Base-by-base conservation (phyloP, 2,797 vertebrate species). In the Girardinus metallicus region DNA sequence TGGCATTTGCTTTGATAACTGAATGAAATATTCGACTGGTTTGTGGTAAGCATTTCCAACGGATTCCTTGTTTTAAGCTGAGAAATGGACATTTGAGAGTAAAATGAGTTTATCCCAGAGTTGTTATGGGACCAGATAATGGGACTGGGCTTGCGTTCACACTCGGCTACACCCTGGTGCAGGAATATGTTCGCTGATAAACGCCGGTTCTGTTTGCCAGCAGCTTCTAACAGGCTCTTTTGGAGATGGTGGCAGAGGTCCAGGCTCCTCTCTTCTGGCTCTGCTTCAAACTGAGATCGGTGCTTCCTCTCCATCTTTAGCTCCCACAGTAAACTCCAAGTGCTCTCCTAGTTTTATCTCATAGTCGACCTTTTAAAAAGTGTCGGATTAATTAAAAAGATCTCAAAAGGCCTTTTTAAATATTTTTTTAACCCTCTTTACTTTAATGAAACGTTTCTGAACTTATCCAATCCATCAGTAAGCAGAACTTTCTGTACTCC, bases 111-210 rank as follows among this genome's bases (percentile, higher is more conserved):
- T 9, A 39, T n/a, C 18, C 8, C 10, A 12, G n/a, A 21, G 23
- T 34, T 31, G 44, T 51, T 18, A 2, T 21, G 13, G 44, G 15
- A 18, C 31, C 39, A 71, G 9, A 44, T 41, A 68, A 55, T 60
- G n/a, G 60, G 31, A 34, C 15, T n/a, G 57, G 31, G 57, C 29
- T 34, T 16, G 29, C 7, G 12, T 62, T 34, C 31, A 77, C 80
- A 74, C 44, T 1, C 60, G 26, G 44, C 29, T 11, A 77, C 78
- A 23, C 53, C 44, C 8, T 79, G 74, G 80, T 73, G 89, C 76
- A 80, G 89, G 80, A 85, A 81, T 84, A 77, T 60, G 83, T 75
- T 84, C 51, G 51, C 74, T 66, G 72, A 87, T 87, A 90, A 91
- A 84, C 31, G 18, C 26, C 79, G 43, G 60, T 68, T 80, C 71